Evolutionary conservation across 2,113 vertebrate genomes (phyloP).

Genomic region (Piprites chloris): DNA sequence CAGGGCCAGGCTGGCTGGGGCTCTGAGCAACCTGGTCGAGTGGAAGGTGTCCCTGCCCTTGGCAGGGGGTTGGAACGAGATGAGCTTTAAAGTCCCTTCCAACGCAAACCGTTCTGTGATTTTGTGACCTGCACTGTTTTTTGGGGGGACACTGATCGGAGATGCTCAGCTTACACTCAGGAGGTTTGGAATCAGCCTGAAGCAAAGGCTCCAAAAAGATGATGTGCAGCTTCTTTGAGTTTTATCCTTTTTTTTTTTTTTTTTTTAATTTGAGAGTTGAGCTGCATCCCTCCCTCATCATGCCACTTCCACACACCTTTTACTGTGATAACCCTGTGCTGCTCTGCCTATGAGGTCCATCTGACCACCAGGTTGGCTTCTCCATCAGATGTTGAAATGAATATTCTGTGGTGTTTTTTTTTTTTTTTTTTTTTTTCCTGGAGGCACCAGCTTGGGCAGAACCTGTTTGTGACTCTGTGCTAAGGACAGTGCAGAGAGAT

Average conservation of each 20-base stretch:
- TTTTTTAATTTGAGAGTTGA: neutral
- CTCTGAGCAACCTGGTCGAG: neutral
- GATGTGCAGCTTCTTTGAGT: neutral
- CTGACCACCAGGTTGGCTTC: neutral
- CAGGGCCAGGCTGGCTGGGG: neutral
- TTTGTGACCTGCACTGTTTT: accelerated
- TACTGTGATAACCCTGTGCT: neutral
- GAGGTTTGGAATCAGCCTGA: neutral
- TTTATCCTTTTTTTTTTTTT: neutral
- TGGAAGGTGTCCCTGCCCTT: neutral
- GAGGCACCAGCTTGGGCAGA: neutral
- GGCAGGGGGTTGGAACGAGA: neutral
- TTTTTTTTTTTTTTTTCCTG: neutral
- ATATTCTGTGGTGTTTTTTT: no score
- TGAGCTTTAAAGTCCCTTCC: neutral
- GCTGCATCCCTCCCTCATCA: accelerated
- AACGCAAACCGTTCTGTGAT: neutral
- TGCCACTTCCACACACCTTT: accelerated
- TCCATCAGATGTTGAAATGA: neutral
- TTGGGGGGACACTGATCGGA: no score
- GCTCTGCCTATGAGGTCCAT: accelerated
- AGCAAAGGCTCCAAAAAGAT: neutral
- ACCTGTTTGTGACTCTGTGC: neutral
- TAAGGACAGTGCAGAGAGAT: neutral
- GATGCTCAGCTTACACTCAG: neutral